A percentile compares a stretch with the other conserved stretches of the same genome.
These are phyloP conservation scores for Tadarida brasiliensis DNA, from an alignment of 2,797 vertebrate genomes.

Conservation along the genomic window DNA sequence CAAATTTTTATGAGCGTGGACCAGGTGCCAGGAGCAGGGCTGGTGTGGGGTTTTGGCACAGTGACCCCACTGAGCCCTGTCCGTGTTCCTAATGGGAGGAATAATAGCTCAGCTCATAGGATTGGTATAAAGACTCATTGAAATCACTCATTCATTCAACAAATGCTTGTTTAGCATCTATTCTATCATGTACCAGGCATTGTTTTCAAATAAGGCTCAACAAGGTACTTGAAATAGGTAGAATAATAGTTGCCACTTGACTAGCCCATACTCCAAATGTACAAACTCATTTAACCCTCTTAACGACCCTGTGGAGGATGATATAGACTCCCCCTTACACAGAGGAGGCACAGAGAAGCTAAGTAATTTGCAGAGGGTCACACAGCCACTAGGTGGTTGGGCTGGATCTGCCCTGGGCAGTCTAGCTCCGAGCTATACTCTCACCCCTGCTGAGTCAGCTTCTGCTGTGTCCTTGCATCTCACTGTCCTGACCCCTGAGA, in stretches of 20 bases:
- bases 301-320: not conserved
- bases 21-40: not conserved
- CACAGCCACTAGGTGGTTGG: not conserved
- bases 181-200: not conserved
- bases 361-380: not conserved
- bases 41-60: not conserved
- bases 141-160: not conserved
- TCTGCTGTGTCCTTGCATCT: not conserved
- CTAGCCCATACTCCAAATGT: not conserved
- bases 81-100: not conserved
- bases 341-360: not conserved
- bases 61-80: not conserved
- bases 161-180: not conserved
- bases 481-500: not conserved
- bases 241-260: not conserved
- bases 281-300: not conserved
- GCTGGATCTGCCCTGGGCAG: not conserved
- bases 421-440: not conserved
- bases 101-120: not conserved
- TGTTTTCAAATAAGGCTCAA: not conserved
- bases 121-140: not conserved
- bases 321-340: not conserved
- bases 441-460: not conserved
- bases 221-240: not conserved
- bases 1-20: not conserved